Evolutionary conservation across 2,888 invertebrate species (phyloP).

Genomic region (Bhutanitis thaidina): DNA sequence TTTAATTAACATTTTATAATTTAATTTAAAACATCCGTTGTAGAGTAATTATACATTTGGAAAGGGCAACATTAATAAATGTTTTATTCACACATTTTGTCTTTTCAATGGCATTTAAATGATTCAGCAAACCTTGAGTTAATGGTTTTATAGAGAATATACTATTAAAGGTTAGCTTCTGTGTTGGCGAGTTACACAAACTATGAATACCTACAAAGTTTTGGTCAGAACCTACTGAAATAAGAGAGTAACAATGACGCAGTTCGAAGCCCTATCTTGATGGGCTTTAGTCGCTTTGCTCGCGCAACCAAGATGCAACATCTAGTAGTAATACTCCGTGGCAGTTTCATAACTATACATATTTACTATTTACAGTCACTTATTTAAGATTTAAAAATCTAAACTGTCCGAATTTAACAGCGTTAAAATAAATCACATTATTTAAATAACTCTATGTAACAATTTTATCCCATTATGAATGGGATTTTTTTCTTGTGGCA

Average conservation of each 20-base stretch:
- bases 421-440: slow-evolving; percentile 40
- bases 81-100: too few species aligned
- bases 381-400: slow-evolving; percentile 28
- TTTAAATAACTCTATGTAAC: slow-evolving; percentile 34
- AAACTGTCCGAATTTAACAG: slow-evolving; percentile 39
- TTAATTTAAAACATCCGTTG: too few species aligned
- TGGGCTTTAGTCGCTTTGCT: slow-evolving; percentile 15
- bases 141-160: slow-evolving; percentile 2
- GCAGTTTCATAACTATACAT: slow-evolving; percentile 18
- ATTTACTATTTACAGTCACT: slow-evolving; percentile 25
- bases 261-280: not conserved
- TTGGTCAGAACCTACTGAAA: too few species aligned
- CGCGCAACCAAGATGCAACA: slow-evolving; percentile 38
- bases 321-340: slow-evolving; percentile 6
- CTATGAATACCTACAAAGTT: too few species aligned
- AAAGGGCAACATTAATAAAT: too few species aligned
- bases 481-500: slow-evolving; percentile 26
- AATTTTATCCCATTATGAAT: slow-evolving; percentile 29
- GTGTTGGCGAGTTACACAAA: not conserved
- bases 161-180: slow-evolving; percentile 11
- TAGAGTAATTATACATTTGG: too few species aligned
- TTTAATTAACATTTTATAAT: too few species aligned
- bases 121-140: slow-evolving; percentile 14
- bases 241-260: not conserved
- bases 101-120: not conserved